These are phyloP conservation scores for Loriculus beryllinus DNA, from an alignment of 2,797 vertebrate species.

Conservation along the genomic window DNA sequence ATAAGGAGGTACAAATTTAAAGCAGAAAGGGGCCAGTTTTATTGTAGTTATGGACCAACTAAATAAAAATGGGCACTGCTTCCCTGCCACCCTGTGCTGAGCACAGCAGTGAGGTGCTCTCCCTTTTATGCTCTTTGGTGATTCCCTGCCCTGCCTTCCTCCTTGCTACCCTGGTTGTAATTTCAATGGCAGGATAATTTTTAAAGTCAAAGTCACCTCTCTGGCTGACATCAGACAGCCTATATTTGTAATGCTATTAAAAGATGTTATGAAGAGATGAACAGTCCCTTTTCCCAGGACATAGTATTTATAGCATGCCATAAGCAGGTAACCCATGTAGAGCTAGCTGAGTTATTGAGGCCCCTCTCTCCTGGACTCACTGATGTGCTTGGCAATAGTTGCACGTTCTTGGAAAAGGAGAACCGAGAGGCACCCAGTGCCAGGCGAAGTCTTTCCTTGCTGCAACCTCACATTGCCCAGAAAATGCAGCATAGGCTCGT, in stretches of 20 bases:
- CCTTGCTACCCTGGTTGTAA: accelerated
- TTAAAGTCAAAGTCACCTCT: not conserved
- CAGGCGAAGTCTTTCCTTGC: not conserved
- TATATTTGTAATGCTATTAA: not conserved
- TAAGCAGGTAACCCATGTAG: not conserved
- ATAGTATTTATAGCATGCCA: accelerated
- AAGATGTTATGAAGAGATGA: not conserved
- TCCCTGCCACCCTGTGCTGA: accelerated
- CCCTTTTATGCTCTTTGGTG: not conserved
- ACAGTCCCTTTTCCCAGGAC: not conserved
- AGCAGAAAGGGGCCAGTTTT: not conserved
- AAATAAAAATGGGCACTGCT: accelerated
- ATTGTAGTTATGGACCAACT: not conserved
- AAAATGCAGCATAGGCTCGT: not conserved
- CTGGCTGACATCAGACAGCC: not conserved
- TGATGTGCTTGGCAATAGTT: not conserved
- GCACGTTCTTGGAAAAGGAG: not conserved
- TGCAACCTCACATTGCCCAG: not conserved
- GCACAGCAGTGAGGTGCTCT: not conserved
- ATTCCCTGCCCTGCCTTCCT: not conserved
- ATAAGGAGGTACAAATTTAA: not conserved
- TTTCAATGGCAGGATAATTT: not conserved
- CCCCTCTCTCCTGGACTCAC: not conserved
- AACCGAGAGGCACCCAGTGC: not conserved
- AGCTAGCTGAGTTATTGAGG: not conserved